Evolutionary conservation across 2,797 vertebrate genomes (phyloP), one percentile per base, ranked within the genome.

Genomic region (Echiichthys vipera): DNA sequence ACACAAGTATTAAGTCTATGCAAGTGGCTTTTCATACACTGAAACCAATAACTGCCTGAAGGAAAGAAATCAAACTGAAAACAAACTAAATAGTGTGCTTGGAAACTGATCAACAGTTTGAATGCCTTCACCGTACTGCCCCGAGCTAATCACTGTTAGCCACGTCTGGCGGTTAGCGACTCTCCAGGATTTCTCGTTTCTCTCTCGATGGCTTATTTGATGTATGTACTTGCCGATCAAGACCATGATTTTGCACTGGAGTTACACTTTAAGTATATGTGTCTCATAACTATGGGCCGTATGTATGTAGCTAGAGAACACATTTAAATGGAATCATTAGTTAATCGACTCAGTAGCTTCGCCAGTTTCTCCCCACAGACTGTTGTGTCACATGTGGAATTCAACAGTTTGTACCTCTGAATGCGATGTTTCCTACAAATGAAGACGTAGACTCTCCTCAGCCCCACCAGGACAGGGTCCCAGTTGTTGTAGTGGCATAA

Each of bases 401-500:
- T 42, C 17, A 22, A 54, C 40, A 10, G 3, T 5, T 2, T 0
- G 0, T 93, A 98, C 97, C 97, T 97, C 73, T 96, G 95, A 87
- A 95, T 93, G 47, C 97, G 95, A 86, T 97, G 96, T 88, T 96
- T 98, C 76, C 97, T 94, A 88, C 96, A 98, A 56, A 98, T 92
- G 87, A 99, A 97, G 65, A 96, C 95, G 79, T 98, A 98, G 49
- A 97, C 81, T 90, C 97, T 95, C 89, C 98, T 95, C 73, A 99
- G 93, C 10, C 95, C 97, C 61, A 99, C 95, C 95, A 97, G 96
- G 59, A 97, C 98, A 2, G 98, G 98, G 92, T 99, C 98, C 97
- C 98, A 99, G 93, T 99, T 99, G 93, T 99, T 99, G 92, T 98
- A 98, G 92, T 99, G 97, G 84, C 96, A 98, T 37, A 99, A 80